phyloP scores from a whole-genome alignment of 1,140 invertebrate genomes.

The Andricus grossulariae region DNA sequence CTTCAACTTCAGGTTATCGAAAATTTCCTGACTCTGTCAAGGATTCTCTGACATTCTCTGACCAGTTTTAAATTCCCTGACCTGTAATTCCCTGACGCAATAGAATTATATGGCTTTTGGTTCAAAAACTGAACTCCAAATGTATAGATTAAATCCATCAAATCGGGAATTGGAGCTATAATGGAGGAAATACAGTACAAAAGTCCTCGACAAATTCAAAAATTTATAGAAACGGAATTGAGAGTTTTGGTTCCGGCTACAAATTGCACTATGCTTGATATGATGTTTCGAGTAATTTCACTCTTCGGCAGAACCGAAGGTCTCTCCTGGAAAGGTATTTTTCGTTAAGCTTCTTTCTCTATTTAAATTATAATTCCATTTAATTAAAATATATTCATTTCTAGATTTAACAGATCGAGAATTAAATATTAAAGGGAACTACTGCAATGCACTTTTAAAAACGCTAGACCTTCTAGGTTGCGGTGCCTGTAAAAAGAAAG shows the following conservation, averaged over 20 bases:
- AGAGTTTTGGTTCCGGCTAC: constrained; percentile 52
- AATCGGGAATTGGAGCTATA: constrained; percentile 52
- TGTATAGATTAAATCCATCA: constrained; percentile 59
- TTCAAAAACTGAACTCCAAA: not conserved
- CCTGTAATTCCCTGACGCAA: no score
- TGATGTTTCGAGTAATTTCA: constrained; percentile 64
- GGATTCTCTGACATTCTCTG: no score
- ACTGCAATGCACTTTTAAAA: constrained; percentile 61
- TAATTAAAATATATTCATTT: constrained; percentile 31
- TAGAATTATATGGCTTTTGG: not conserved
- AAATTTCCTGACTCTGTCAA: no score
- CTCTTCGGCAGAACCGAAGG: constrained; percentile 58
- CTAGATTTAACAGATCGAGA: constrained; percentile 64
- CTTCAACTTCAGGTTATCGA: no score
- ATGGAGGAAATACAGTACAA: constrained; percentile 48
- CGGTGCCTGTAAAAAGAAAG: constrained; percentile 67
- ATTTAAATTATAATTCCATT: not conserved
- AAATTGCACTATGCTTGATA: constrained; percentile 61
- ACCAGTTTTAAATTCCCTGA: no score
- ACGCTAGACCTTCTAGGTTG: constrained; percentile 57
- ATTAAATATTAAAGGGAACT: constrained; percentile 59
- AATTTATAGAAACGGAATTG: constrained; percentile 57
- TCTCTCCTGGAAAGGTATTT: constrained; percentile 59
- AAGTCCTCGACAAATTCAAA: constrained; percentile 51
- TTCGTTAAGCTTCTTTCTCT: no score